Evolutionary conservation across 2,888 invertebrate genomes (phyloP), one percentile per base, ranked within the genome.

Genomic region (Agriopis aurantiaria): DNA sequence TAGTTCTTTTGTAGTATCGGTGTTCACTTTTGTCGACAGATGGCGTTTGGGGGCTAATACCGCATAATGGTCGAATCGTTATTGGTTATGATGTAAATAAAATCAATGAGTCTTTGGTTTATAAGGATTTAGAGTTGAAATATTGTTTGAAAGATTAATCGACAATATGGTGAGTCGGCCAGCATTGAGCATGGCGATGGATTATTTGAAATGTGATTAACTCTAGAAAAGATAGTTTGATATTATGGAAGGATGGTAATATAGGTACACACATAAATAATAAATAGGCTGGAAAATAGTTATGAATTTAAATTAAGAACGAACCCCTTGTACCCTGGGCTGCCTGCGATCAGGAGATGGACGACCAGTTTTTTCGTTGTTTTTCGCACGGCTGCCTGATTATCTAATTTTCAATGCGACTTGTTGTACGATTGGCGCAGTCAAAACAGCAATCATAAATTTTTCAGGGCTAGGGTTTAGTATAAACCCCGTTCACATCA

Each of bases 31-130:
- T 75, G 78, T 78, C 87, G 89, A 86, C 93, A 93, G 93, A 92
- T 93, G 93, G 92, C 87, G 89, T 75, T 78, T 83, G 79, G 79
- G 80, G 85, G 88, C 85, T 91, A 89, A 89, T 88, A 85, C 87
- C 82, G 80, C 85, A 84, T 79, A 71, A 71, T 83, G 79, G 62
- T 58, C 66, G 65, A 80, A 81, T 79, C 82, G 78, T 77, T 85
- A 86, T 86, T 81, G 82, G 82, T 87, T 88, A 85, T 85, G 83
- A 83, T 82, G 82, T 85, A 82, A 82, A 82, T 78, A 75, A 80
- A 77, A 75, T 75, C 76, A 80, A 81, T 80, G 82, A 85, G 81
- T 81, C 79, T 79, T 66, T 80, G 77, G 81, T 88, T 88, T 88
- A 88, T 82, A 83, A 83, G 84, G 66, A 66, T 69, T 72, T 66